Evolutionary conservation across 2,797 vertebrate genomes (phyloP), one percentile per base, ranked within the genome.

Genomic region (Xyrichtys novacula): DNA sequence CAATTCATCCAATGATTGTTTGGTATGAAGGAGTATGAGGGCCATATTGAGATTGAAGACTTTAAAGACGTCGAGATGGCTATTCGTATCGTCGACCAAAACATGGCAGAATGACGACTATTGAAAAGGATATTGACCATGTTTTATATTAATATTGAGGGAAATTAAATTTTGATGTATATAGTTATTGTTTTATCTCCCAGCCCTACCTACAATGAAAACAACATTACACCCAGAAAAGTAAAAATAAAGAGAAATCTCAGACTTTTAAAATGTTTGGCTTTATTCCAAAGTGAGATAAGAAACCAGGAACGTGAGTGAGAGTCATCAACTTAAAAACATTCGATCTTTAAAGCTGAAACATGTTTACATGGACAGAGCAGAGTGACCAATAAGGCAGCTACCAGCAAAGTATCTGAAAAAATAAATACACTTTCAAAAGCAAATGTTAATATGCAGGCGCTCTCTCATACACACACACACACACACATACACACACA

Each of bases 241-340:
- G 20, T 8, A 52, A 46, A 57, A 64, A 15, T 36, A 5, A 8
- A 49, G 12, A 50, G 23, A 7, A 4, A 17, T 28, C 25, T 48
- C 34, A n/a, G n/a, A n/a, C 22, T 65, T 55, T 78, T 76, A 56
- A 80, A 82, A 75, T 62, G 36, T 32, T 73, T 78, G 23, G 26
- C 56, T 90, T 91, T 89, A 91, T 91, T 92, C 59, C 67, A 84
- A 88, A 89, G 65, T 70, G 50, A 73, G 60, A 70, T 67, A 53
- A 76, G 9, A 88, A 83, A 80, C 46, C 42, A 58, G 38, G 47
- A 46, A 56, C 49, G 10, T 48, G 7, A 2, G 74, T 63, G 28
- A 67, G 56, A 47, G 31, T 58, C 16, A 50, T 34, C 17, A 81
- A 74, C 59, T 83, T 86, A 85, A 88, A 89, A 91, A 90, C 66